A percentile compares a stretch with the other conserved stretches of the same genome.
Conservation (phyloP, 2,113 vertebrate genomes). For the Hypocryptadius cinnamomeus region DNA sequence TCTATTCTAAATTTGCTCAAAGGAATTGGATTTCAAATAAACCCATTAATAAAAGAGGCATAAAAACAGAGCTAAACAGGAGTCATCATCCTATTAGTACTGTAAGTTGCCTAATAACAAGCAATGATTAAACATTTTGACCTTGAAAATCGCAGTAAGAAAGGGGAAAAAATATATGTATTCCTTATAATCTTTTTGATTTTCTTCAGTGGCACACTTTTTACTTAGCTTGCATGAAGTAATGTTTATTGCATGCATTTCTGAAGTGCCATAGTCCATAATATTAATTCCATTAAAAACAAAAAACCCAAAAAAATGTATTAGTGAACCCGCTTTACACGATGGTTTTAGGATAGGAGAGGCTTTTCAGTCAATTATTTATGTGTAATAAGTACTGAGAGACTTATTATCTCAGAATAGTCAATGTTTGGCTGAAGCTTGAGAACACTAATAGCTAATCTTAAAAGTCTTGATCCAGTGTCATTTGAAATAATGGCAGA, state of each 20-base stretch:
- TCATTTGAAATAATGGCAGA: slow-evolving; percentile 26
- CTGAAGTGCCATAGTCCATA: not conserved
- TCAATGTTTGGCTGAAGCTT: slow-evolving; percentile 45
- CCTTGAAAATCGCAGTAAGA: not conserved
- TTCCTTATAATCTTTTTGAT: not conserved
- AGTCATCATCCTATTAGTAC: not conserved
- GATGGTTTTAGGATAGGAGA: not conserved
- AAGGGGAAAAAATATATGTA: not conserved
- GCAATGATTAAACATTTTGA: not conserved
- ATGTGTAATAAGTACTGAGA: slow-evolving; percentile 31
- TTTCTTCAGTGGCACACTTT: not conserved
- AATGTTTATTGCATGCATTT: not conserved
- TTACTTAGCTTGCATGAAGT: not conserved
- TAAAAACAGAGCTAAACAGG: not conserved
- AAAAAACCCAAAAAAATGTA: not conserved
- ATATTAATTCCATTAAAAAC: not conserved
- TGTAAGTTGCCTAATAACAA: not conserved
- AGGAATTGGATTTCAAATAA: slow-evolving; percentile 25
- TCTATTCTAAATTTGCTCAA: not conserved
- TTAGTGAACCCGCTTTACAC: not conserved
- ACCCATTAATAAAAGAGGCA: not conserved
- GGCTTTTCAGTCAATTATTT: slow-evolving; percentile 49
- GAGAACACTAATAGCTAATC: slow-evolving; percentile 14
- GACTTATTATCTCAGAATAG: slow-evolving; percentile 41
- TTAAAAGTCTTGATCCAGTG: slow-evolving; percentile 22